Conservation (phyloP, 1,140 invertebrate genomes). For the Drosophila hydei region DNA sequence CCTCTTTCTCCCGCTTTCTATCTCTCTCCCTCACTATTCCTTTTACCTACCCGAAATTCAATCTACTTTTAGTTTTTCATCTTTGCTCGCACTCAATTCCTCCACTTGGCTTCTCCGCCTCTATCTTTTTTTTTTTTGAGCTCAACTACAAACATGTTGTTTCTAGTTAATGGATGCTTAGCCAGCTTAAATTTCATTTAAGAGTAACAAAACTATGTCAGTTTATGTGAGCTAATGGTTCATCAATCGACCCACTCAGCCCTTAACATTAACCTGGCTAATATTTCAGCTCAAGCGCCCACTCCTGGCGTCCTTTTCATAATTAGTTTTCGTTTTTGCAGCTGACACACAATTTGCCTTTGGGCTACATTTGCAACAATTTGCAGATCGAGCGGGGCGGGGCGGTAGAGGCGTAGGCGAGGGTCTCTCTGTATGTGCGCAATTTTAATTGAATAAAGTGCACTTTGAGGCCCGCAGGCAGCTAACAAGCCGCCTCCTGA, state of each 20-base stretch:
- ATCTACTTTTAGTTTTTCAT: background rate
- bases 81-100: background rate
- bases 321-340: constrained; percentile 67
- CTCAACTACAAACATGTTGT: background rate
- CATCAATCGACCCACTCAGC: constrained; percentile 45
- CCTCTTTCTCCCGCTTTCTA: background rate
- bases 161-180: constrained; percentile 10
- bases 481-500: constrained; percentile 13
- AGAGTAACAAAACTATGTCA: constrained; percentile 47
- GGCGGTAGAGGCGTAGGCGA: no score
- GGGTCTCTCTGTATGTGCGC: constrained; percentile 26
- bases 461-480: constrained; percentile 52
- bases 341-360: constrained; percentile 70
- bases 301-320: constrained; percentile 30
- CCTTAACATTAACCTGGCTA: constrained; percentile 55
- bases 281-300: constrained; percentile 13
- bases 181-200: constrained; percentile 11
- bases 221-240: constrained; percentile 29
- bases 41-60: no score
- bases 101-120: background rate
- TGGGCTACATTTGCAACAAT: constrained; percentile 68
- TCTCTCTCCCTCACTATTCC: background rate
- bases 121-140: background rate
- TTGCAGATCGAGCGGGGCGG: constrained; percentile 22
- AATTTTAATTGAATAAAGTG: constrained; percentile 79